These are phyloP conservation scores for Talpa occidentalis DNA, from an alignment of 2,113 vertebrate genomes.

Conservation along the genomic window DNA sequence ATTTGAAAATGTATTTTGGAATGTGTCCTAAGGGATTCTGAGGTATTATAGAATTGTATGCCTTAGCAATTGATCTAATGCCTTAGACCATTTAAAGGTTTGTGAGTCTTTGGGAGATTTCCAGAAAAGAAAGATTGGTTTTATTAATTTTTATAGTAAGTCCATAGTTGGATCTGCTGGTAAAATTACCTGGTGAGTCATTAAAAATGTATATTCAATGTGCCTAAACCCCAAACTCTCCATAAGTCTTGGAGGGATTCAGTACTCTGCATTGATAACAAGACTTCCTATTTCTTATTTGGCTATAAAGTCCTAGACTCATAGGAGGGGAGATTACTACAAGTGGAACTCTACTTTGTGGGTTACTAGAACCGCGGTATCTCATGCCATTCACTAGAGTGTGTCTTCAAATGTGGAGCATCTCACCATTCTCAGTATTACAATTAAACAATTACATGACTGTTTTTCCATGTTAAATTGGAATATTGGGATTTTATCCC, in stretches of 20 bases:
- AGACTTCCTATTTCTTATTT: not conserved
- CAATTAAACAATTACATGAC: not conserved
- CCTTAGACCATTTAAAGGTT: not conserved
- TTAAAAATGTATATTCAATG: not conserved
- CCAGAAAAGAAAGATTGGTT: not conserved
- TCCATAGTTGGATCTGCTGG: not conserved
- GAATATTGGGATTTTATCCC: not conserved
- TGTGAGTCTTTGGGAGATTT: not conserved
- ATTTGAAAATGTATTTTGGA: not conserved
- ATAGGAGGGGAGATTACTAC: not conserved
- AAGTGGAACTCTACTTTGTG: not conserved
- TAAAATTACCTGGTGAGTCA: not conserved
- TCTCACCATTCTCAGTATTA: not conserved
- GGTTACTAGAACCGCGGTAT: not conserved
- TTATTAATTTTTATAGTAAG: not conserved
- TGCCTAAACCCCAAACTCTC: not conserved
- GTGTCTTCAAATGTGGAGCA: not conserved
- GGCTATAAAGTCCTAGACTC: not conserved
- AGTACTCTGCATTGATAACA: not conserved
- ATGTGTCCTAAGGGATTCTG: not conserved
- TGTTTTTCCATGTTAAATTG: not conserved
- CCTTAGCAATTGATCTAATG: not conserved
- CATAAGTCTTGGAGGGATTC: not conserved
- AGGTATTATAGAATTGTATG: not conserved
- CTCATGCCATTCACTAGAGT: rapidly evolving